Evolutionary conservation across 2,113 vertebrate species (phyloP), one percentile per base, ranked within the genome.

Genomic region (Camarhynchus parvulus): DNA sequence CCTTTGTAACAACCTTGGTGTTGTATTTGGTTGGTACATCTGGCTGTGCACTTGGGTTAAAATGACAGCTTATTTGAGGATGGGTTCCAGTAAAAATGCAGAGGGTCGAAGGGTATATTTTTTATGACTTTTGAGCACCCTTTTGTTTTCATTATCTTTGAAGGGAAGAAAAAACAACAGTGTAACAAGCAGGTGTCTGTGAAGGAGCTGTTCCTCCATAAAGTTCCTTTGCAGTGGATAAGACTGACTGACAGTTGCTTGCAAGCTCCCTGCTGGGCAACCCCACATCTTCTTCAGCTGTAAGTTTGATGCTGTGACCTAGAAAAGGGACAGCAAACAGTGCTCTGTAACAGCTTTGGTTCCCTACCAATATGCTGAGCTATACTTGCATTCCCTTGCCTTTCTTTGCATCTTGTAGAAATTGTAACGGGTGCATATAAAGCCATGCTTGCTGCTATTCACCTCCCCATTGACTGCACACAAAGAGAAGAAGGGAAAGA

Each of bases 251-350:
- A 99, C 2, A 96, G 97, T 11, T 99, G 99, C 94, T 96, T 99
- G 92, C 98, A 98, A 39, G 98, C 98, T 73, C 98, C 99, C 20
- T 99, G 99, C 89, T 94, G 97, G 97, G 98, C 98, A 75, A 99
- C 98, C 7, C 98, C 98, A 35, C 98, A 98, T 90, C 95, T 99
- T 89, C 98, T 99, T 41, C 98, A 98, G 94, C 94, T 99, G 97
- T 99, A 97, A 98, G 98, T 98, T 53, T 88, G 53, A 56, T 85
- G 33, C 37, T 70, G 14, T 90, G 72, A 49, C 41, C 46, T 79
- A 44, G 81, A 78, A 82, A 87, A 92, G 17, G 61, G 28, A 15
- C 31, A 74, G 77, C 35, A 78, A 44, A 52, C 10, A 50, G 47
- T 56, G 9, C 31, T 86, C 11, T 64, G 13, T 31, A 64, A 41